These are phyloP conservation scores for Corvus hawaiiensis DNA, from an alignment of 2,113 vertebrate genomes.

Conservation along the genomic window DNA sequence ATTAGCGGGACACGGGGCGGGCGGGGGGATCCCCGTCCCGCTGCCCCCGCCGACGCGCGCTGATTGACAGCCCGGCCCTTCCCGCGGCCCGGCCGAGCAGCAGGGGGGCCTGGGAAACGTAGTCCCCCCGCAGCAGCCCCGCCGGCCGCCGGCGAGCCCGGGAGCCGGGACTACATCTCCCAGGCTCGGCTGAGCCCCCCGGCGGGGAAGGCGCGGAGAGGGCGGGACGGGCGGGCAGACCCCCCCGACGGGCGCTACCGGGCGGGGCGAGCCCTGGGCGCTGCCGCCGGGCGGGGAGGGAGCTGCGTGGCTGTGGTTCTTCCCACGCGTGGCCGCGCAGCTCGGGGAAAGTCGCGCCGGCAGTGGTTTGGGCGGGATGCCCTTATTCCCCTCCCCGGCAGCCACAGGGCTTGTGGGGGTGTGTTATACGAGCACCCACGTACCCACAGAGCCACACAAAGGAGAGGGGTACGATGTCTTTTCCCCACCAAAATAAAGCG, in stretches of 20 bases:
- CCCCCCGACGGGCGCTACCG: background rate
- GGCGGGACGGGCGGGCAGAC: background rate
- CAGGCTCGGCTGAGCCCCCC: slow-evolving; percentile 14
- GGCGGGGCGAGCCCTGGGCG: background rate
- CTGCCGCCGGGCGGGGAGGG: background rate
- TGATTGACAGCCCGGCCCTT: slow-evolving; percentile 70
- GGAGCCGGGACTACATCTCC: slow-evolving; percentile 45
- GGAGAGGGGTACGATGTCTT: background rate
- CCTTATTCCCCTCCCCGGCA: too few relatives aligned
- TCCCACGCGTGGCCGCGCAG: background rate
- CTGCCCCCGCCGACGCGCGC: slow-evolving; percentile 32
- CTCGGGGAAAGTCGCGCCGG: background rate
- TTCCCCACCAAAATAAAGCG: background rate
- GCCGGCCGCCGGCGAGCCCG: background rate
- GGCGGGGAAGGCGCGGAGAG: background rate
- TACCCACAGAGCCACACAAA: background rate
- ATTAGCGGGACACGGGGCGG: slow-evolving; percentile 12
- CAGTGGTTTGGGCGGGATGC: background rate
- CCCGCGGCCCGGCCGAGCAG: slow-evolving; percentile 24
- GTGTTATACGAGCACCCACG: background rate
- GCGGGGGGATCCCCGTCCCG: background rate
- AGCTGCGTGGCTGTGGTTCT: rapidly evolving
- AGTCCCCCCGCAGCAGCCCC: slow-evolving; percentile 9
- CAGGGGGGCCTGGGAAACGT: slow-evolving; percentile 48
- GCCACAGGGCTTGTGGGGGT: rapidly evolving